Evolutionary conservation across 2,888 invertebrate genomes (phyloP), one percentile per base, ranked within the genome.

Genomic region (Falcaria lacertinaria): DNA sequence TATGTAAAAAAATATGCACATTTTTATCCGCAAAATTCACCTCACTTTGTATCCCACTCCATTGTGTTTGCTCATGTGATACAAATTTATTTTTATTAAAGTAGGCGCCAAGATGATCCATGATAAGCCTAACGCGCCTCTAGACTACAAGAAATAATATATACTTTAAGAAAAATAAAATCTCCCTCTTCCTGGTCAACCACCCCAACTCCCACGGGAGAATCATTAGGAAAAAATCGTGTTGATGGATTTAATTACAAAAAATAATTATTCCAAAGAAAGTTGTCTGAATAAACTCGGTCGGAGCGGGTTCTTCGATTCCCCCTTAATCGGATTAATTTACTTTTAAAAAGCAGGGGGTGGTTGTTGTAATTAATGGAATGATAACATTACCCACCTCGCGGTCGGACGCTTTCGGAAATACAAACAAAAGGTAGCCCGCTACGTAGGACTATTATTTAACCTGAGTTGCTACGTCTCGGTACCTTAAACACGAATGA

Each of bases 221-320:
- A 84, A 87, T 88, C 88, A 88, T 88, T 89, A 89, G 80, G 85
- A 89, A 88, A 88, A 89, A 89, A 88, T 89, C 88, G 88, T 88
- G 88, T 89, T 89, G 88, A 89, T 88, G 89, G 89, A 89, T 89
- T 89, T 89, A 89, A 89, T 89, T 89, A 88, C 87, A 87, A 89
- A 88, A 88, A 88, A 89, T 89, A 88, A 89, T 89, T 88, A 89
- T 87, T 86, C 82, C 69, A 81, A 85, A 88, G 87, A 87, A 87
- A 87, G 80, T 87, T 87, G 78, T 67, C 81, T 83, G 86, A 88
- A 88, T 87, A 86, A 87, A 88, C 85, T 87, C 74, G 83, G 82
- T 80, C 80, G 79, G 79, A 85, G 87, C 81, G 85, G 82, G 86
- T 87, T 88, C 87, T 84, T 83, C 85, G 82, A 85, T 84, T 86